Percentiles rank a stretch among this genome's conserved stretches.
These are phyloP conservation scores for Drosophila busckii DNA, from an alignment of 1,140 invertebrate genomes.

Conservation along the genomic window DNA sequence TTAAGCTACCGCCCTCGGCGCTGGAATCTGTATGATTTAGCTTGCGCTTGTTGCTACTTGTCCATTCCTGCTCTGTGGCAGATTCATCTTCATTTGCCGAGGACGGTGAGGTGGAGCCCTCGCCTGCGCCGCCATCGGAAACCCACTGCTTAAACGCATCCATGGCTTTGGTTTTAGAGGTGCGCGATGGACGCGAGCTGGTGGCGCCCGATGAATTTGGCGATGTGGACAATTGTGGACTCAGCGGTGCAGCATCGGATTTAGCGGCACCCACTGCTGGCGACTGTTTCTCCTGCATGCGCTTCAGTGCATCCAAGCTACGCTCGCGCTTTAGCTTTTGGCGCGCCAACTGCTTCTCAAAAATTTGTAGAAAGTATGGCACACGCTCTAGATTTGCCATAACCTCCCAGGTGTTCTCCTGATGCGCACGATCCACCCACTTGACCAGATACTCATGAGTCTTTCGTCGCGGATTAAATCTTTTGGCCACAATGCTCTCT, in stretches of 20 bases:
- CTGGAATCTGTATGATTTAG: conserved; percentile 65
- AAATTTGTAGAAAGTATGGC: conserved; percentile 87
- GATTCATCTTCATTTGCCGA: conserved; percentile 61
- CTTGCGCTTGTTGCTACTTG: conserved; percentile 64
- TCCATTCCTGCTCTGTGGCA: conserved; percentile 60
- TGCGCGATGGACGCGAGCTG: conserved; percentile 84
- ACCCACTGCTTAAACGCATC: conserved; percentile 91
- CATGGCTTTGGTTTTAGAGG: conserved; percentile 89
- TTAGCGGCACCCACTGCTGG: not conserved
- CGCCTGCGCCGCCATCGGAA: conserved; percentile 39
- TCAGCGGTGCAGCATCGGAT: conserved; percentile 27
- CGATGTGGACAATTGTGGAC: conserved; percentile 35
- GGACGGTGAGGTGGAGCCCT: conserved; percentile 52
- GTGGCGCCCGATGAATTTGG: conserved; percentile 27
- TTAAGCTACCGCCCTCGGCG: conserved; percentile 35
- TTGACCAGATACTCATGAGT: conserved; percentile 89
- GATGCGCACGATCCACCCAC: conserved; percentile 88
- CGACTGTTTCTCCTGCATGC: conserved; percentile 37
- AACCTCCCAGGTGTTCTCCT: conserved; percentile 90
- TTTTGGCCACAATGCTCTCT: conserved; percentile 89
- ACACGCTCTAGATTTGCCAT: conserved; percentile 86
- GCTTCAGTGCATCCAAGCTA: conserved; percentile 76
- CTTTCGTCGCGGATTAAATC: conserved; percentile 87
- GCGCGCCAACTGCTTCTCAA: conserved; percentile 87
- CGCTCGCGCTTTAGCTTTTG: conserved; percentile 84